Evolutionary conservation across 2,888 invertebrate species (phyloP).

Genomic region (Xestia rhomboidea): DNA sequence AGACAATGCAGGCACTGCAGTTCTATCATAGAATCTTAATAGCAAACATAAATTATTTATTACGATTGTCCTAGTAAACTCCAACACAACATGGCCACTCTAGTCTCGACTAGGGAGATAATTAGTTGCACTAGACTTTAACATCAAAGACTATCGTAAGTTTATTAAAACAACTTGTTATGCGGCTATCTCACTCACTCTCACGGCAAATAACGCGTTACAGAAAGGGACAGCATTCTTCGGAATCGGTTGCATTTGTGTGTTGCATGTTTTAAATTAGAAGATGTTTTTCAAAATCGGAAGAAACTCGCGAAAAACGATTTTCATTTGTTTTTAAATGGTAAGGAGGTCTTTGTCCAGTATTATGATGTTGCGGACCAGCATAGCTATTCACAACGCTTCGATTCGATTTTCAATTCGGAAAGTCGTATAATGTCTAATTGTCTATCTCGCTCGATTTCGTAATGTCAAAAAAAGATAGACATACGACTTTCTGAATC

Average conservation of each 20-base stretch:
- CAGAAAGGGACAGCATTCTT: slow-evolving; percentile 15
- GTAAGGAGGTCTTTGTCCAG: background rate
- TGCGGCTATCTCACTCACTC: slow-evolving; percentile 34
- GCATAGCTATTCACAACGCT: no score
- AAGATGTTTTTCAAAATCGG: background rate
- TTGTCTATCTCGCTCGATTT: no score
- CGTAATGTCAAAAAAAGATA: no score
- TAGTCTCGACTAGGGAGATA: slow-evolving; percentile 37
- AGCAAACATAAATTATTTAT: background rate
- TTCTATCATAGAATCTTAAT: background rate
- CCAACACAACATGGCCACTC: slow-evolving; percentile 34
- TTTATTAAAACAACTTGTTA: slow-evolving; percentile 46
- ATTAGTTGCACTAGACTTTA: slow-evolving; percentile 57
- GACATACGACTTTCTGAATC: no score
- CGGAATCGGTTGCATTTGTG: background rate
- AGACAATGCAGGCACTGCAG: background rate
- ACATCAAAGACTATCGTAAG: slow-evolving; percentile 44
- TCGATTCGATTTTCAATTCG: no score
- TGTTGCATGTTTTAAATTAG: background rate
- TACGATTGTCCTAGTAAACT: slow-evolving; percentile 36
- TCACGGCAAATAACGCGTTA: background rate
- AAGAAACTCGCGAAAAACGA: background rate
- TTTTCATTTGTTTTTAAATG: background rate
- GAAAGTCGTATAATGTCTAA: no score
- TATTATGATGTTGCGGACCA: background rate